Percentiles rank a stretch among this genome's conserved stretches.
These are phyloP conservation scores for Tragelaphus strepsiceros DNA, from an alignment of 2,113 vertebrate species.

Conservation along the genomic window DNA sequence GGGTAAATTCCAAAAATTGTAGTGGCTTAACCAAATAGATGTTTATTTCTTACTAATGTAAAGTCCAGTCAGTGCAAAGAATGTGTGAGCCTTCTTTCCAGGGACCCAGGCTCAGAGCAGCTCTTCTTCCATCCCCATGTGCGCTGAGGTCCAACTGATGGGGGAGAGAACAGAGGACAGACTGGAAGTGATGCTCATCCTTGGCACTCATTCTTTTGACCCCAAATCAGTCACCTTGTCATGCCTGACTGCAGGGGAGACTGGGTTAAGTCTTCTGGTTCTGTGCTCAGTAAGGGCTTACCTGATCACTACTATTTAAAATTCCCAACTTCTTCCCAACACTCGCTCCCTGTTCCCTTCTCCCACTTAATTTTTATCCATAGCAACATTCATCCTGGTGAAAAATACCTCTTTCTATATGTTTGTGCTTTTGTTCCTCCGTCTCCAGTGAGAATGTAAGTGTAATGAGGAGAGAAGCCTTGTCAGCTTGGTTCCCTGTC, in stretches of 20 bases:
- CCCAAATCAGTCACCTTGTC: not conserved
- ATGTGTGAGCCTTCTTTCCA: not conserved
- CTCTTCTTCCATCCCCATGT: not conserved
- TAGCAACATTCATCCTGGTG: not conserved
- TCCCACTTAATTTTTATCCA: not conserved
- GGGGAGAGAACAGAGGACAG: not conserved
- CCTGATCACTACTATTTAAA: not conserved
- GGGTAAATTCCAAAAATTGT: not conserved
- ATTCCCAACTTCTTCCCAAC: not conserved
- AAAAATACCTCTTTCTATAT: not conserved
- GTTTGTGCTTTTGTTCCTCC: not conserved
- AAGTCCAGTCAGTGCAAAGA: not conserved
- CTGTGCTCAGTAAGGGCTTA: not conserved
- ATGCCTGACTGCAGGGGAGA: not conserved
- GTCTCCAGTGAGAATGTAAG: not conserved
- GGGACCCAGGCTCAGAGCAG: not conserved
- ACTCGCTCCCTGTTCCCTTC: not conserved
- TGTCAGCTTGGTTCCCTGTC: not conserved
- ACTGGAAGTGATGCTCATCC: not conserved
- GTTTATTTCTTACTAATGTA: not conserved
- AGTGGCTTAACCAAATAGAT: not conserved
- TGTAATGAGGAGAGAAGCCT: not conserved
- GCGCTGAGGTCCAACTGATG: not conserved
- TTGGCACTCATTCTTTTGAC: not conserved
- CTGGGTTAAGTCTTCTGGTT: not conserved